Evolutionary conservation across 2,113 vertebrate genomes (phyloP).

Genomic region (Ciconia stormi): DNA sequence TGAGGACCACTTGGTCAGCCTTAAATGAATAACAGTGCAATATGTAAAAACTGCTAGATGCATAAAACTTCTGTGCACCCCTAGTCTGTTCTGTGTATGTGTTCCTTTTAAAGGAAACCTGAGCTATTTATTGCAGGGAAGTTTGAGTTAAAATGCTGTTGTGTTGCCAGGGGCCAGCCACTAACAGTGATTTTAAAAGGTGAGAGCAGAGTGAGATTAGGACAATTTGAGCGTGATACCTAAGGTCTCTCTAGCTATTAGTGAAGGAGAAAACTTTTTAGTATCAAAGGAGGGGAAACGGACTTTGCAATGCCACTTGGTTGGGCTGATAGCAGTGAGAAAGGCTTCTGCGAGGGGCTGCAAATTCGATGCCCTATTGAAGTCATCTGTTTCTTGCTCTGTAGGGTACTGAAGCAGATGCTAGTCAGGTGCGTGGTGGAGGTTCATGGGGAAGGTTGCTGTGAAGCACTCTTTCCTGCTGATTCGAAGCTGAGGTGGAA

Average conservation of each 20-base stretch:
- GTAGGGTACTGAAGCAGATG: slow-evolving; percentile 34
- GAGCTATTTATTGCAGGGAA: slow-evolving; percentile 58
- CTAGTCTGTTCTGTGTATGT: slow-evolving; percentile 36
- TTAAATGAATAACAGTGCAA: slow-evolving; percentile 66
- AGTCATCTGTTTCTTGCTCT: not conserved
- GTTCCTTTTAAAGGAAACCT: slow-evolving; percentile 60
- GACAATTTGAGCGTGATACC: slow-evolving; percentile 30
- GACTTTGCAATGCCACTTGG: not conserved
- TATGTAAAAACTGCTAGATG: slow-evolving; percentile 65
- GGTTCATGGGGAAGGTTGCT: not conserved
- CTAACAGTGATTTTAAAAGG: slow-evolving; percentile 58
- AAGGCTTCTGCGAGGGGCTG: not conserved
- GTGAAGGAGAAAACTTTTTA: not conserved
- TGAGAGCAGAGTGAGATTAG: slow-evolving; percentile 23
- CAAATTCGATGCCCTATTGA: not conserved
- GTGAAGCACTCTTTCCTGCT: not conserved
- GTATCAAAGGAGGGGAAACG: not conserved
- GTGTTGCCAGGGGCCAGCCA: slow-evolving; percentile 46
- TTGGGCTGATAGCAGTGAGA: not conserved
- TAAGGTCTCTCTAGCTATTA: slow-evolving; percentile 12
- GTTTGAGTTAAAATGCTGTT: slow-evolving; percentile 32
- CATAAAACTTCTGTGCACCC: slow-evolving; percentile 35
- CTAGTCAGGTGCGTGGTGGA: not conserved
- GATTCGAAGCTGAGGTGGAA: not conserved
- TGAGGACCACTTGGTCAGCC: slow-evolving; percentile 63